Evolutionary conservation across 2,113 vertebrate species (phyloP), one percentile per base, ranked within the genome.

Genomic region (Trematocara nigrifrons): DNA sequence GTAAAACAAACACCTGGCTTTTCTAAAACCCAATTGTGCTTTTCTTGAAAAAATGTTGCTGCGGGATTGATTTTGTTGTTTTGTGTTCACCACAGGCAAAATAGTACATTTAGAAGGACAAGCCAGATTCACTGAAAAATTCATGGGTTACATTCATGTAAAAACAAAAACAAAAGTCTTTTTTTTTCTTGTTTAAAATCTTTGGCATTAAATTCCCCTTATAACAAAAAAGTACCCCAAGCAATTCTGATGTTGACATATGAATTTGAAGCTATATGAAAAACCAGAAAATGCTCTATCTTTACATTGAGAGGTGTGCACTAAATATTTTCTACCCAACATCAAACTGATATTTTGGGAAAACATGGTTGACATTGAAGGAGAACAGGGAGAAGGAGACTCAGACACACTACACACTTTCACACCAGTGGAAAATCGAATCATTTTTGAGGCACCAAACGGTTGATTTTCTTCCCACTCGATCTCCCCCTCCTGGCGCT

Each of bases 381-480:
- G 15, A 86, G 61, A 89, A 53, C 81, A 84, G 61, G 82, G 49
- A 79, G 79, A 80, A 49, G 33, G 64, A 77, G 74, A 22, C 33
- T 56, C 66, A 53, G 79, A 86, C 81, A 69, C 59, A 15, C 66
- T 40, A 61, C 38, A 83, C 89, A 89, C 85, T 89, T 91, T 91
- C 90, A 90, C 87, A 86, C 83, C 86, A 78, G 79, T 29, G 57
- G 84, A 88, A 92, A 89, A 95, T 93, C 88, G 3, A 92, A 94
- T 94, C 61, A 89, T 94, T 95, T 93, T 83, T 52, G 79, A 77
- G 89, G 86, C 89, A 84, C 64, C 92, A 86, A 80, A 91, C 20
- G 86, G 76, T 91, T 91, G 89, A 93, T 95, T 95, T 95, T 94
- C 93, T 84, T 74, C 91, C 83, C 59, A n/a, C 90, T 89, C 38